Conservation (phyloP, 2,888 invertebrate species). For the Luperina testacea region DNA sequence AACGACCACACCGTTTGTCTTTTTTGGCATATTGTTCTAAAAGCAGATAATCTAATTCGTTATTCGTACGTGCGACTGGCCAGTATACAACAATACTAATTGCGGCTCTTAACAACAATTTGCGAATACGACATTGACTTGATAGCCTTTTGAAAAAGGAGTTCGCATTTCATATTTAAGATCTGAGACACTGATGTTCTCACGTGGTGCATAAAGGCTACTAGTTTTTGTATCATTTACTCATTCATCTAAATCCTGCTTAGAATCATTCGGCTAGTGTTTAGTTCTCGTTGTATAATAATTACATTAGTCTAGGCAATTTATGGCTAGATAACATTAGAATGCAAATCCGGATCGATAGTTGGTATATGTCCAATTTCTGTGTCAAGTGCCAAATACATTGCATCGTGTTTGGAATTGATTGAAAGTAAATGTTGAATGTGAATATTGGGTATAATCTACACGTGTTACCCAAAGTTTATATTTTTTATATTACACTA, state of each 20-base stretch:
- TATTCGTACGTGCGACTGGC: conserved; percentile 21
- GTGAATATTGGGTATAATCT: neutral
- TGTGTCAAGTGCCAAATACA: conserved; percentile 30
- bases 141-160: conserved; percentile 50
- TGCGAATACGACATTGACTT: conserved; percentile 48
- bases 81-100: conserved; percentile 52
- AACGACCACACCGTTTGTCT: neutral
- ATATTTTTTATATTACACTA: neutral
- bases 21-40: conserved; percentile 22
- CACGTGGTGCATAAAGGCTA: conserved; percentile 40
- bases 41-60: conserved; percentile 32
- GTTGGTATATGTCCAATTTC: conserved; percentile 8
- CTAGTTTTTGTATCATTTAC: conserved; percentile 24
- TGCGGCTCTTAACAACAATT: conserved; percentile 52
- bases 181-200: conserved; percentile 49
- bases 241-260: conserved; percentile 3
- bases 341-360: conserved; percentile 27
- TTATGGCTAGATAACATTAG: conserved; percentile 5
- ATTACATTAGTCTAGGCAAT: neutral
- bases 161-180: conserved; percentile 39
- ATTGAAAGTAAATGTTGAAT: conserved; percentile 10
- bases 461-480: neutral
- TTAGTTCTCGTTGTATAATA: neutral
- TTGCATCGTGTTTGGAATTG: conserved; percentile 6
- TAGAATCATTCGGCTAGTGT: neutral